Evolutionary conservation across 1,140 invertebrate species (phyloP), one percentile per base, ranked within the genome.

Genomic region (Bombus confusus): DNA sequence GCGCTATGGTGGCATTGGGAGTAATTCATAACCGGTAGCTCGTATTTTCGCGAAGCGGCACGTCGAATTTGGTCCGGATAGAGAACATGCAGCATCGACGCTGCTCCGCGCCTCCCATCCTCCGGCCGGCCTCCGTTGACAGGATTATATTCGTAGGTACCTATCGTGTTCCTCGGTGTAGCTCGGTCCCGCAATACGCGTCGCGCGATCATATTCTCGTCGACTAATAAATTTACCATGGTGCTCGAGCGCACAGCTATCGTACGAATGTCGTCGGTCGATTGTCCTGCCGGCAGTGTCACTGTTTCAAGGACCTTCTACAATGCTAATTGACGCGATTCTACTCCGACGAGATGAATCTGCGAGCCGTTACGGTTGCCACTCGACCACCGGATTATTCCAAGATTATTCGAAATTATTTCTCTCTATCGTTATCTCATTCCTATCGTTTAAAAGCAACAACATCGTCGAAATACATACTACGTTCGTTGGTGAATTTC

Each of bases 81-180:
- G 92, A 89, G 92, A 94, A 95, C 94, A 95, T 91, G 93, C 90
- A 92, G 92, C 90, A 87, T 90, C 90, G 90, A 89, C 86, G 86
- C 34, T 73, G 80, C 88, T 57, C 85, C 25, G 39, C 52, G 57
- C 22, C 73, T 47, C 76, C 37, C 66, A 78, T 31, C n/a, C 83
- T 59, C 64, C 66, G 39, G n/a, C 64, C 79, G 79, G 82, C 85
- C 90, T 88, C 82, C 80, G 59, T 90, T 92, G 94, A 94, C 94
- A 94, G 93, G 93, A 94, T 91, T 91, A 95, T 94, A 95, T 94
- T 94, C 93, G 94, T 94, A 93, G 91, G 91, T 91, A 89, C 87
- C 87, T 57, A 87, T 76, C 91, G 90, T 94, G 92, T 92, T 88
- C 89, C 91, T 92, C 92, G 87, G 69, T 89, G 89, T 92, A 90